Base-by-base conservation (phyloP, 92 coral and sea anemone species). In the Zoanthus sansibaricus region DNA sequence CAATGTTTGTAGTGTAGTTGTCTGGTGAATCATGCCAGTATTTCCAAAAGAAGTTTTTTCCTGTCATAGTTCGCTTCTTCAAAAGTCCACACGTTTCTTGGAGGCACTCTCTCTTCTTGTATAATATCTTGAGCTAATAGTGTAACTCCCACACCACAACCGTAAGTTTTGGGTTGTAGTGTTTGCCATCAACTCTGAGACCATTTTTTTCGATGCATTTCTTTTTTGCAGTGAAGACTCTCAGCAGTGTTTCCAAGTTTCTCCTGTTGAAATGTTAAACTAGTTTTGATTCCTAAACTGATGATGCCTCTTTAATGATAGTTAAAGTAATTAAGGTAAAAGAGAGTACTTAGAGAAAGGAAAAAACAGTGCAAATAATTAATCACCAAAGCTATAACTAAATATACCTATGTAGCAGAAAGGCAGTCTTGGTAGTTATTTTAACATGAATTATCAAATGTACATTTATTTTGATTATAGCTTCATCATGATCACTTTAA, bases 31-130 rank as follows among this genome's bases (percentile, higher is more conserved):
- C 25, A 25, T 25, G 25, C 25, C 25, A 25, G 25, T 25, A 25
- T 25, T 25, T 25, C 25, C 25, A 25, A 25, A 25, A 25, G 25
- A 5, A 9, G 9, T 64, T 46, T 75, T 86, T 71, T 25, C 25
- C 89, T 30, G 89, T 62, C 25, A 62, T 56, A 86, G 77, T 67
- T 86, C 1, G 89, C 58, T 15, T 86, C 89, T 76, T 67, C 76
- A 67, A 86, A 86, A 17, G 56, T 44, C 84, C 89, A 86, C 32
- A 11, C 15, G 20, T 59, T 79, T 14, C 13, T 47, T 1, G 89
- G 84, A 3, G 89, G 84, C 3, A 62, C 84, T 58, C 51, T 76
- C 6, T 10, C 77, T 37, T 9, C 58, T 33, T 3, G 45, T 18
- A 86, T 86, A 73, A 76, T 86, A 8, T 86, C 69, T 37, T 61